Conservation (phyloP, 2,888 invertebrate species). For the Eledone cirrhosa region DNA sequence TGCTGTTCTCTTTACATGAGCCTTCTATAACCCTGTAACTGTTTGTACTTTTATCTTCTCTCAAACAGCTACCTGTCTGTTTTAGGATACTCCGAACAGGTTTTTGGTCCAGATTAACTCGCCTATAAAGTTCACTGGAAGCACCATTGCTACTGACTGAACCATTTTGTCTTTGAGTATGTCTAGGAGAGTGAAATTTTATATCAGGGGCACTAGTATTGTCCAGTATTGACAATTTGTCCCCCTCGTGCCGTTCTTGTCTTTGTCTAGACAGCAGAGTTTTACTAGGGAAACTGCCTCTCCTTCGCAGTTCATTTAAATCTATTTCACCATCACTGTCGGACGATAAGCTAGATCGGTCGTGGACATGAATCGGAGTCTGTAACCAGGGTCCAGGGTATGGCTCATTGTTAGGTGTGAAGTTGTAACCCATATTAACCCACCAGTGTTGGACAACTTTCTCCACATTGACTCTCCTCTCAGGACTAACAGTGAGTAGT, state of each 20-base stretch:
- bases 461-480: conserved; percentile 88
- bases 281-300: conserved; percentile 40
- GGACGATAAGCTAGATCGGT: conserved; percentile 40
- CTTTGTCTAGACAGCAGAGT: conserved; percentile 42
- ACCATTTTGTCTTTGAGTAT: not conserved
- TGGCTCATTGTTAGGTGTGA: conserved; percentile 49
- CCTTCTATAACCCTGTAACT: conserved; percentile 41
- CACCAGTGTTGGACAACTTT: conserved; percentile 97
- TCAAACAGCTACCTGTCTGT: conserved; percentile 33
- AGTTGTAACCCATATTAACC: conserved; percentile 76
- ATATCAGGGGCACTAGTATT: not conserved
- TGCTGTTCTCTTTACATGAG: conserved; percentile 20
- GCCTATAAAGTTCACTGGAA: conserved; percentile 33
- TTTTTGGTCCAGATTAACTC: conserved; percentile 57
- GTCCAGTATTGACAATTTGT: conserved; percentile 30
- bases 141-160: not conserved
- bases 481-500: conserved; percentile 92
- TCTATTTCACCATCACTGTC: conserved; percentile 51
- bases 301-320: conserved; percentile 28
- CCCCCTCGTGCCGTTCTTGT: conserved; percentile 32
- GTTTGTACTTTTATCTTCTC: conserved; percentile 44
- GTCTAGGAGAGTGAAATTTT: conserved; percentile 9
- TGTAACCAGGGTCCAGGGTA: conserved; percentile 46
- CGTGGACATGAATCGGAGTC: conserved; percentile 36
- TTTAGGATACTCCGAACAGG: conserved; percentile 61